Evolutionary conservation across 2,888 invertebrate species (phyloP), one percentile per base, ranked within the genome.

Genomic region (Drosophila aldrichi): DNA sequence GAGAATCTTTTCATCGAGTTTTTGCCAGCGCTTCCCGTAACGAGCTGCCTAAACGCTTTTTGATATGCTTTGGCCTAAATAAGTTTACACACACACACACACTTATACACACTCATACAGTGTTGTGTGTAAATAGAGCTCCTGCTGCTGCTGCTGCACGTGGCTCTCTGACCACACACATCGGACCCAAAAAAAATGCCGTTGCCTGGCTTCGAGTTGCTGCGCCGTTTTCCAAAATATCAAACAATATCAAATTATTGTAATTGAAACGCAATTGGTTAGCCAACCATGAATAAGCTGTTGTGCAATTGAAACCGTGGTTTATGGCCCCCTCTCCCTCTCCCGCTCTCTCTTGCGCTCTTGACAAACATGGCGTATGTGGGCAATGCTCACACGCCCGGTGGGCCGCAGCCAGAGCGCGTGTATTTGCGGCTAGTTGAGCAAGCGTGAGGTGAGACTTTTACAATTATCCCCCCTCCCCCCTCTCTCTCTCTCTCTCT

Each of bases 211-310:
- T 54, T n/a, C 34, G 12, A 54, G n/a, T 52, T 34, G 49, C 49
- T 49, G 49, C 32, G 48, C 18, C 48, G 29, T 7, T 18, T 32
- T 18, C 14, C 32, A 34, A 34, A 49, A 49, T 49, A 49, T 34
- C 49, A 49, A 34, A 49, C 49, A 49, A 52, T 52, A 36, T 82
- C 54, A 74, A 75, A 78, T 82, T 60, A 75, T 74, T 79, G 73
- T 71, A 88, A 81, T 88, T 84, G 76, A 79, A 82, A 59, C 65
- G 70, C 68, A 87, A 73, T 87, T 81, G 83, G 69, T 58, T 49
- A 44, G 58, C 44, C 44, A 51, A 12, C 41, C 48, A 34, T 18
- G 52, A 16, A 36, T 52, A 36, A 54, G 36, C 48, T 38, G 55
- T 54, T 57, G 36, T 43, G 52, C 56, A 57, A 36, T 56, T 59